Conservation (phyloP, 2,888 invertebrate genomes). For the Endomychus coccineus region DNA sequence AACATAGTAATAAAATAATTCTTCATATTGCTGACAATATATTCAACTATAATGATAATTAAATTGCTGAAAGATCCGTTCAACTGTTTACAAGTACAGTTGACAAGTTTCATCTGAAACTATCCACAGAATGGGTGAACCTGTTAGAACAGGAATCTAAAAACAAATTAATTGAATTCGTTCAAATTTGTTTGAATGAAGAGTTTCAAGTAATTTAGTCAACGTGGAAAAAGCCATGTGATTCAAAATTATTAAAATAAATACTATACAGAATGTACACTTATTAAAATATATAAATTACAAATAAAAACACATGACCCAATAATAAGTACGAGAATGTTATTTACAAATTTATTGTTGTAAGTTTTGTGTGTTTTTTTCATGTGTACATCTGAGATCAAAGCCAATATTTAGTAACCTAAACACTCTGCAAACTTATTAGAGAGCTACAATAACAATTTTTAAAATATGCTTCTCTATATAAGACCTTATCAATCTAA, state of each 20-base stretch:
- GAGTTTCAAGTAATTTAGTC: too few species aligned
- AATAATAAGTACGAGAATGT: constrained; percentile 30
- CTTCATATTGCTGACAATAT: too few species aligned
- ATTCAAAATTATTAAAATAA: constrained; percentile 37
- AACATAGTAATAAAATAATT: too few species aligned
- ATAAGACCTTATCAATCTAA: constrained; percentile 17
- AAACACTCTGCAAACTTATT: constrained; percentile 18
- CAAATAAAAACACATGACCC: constrained; percentile 26
- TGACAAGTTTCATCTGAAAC: too few species aligned
- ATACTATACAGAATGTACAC: constrained; percentile 45
- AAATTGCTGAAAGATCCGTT: too few species aligned
- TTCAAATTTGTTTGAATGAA: too few species aligned
- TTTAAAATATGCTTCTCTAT: constrained; percentile 11
- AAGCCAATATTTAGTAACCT: constrained; percentile 22
- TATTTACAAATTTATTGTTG: constrained; percentile 23
- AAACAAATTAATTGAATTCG: too few species aligned
- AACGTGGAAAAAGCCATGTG: too few species aligned
- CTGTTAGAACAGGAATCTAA: too few species aligned
- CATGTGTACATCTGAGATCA: constrained; percentile 42
- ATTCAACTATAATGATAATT: too few species aligned
- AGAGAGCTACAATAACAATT: constrained; percentile 36
- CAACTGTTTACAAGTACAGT: too few species aligned
- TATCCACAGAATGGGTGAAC: too few species aligned
- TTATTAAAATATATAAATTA: constrained; percentile 31
- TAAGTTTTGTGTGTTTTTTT: constrained; percentile 18